Percentiles rank a stretch among this genome's conserved stretches.
These are phyloP conservation scores for Sminthurides bifidus DNA, from an alignment of 1,140 invertebrate genomes.

Conservation along the genomic window DNA sequence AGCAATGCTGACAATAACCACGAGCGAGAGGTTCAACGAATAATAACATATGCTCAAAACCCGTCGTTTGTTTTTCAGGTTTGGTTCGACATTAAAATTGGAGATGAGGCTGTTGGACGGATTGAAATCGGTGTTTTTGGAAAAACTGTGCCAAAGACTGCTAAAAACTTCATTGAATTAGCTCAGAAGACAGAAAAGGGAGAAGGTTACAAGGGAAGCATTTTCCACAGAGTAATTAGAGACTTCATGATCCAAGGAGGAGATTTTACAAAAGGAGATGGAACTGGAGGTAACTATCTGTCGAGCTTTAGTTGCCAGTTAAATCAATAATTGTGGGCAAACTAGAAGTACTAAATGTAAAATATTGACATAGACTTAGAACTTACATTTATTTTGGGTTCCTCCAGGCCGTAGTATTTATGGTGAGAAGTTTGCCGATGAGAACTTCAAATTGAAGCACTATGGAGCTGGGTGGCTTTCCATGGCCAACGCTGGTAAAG, in stretches of 20 bases:
- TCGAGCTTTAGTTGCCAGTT: neutral
- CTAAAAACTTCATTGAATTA: slow-evolving; percentile 77
- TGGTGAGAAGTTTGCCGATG: slow-evolving; percentile 84
- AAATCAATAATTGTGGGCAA: slow-evolving; percentile 1
- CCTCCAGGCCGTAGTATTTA: slow-evolving; percentile 75
- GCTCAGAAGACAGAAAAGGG: slow-evolving; percentile 57
- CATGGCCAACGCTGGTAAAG: slow-evolving; percentile 56
- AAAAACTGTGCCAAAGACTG: slow-evolving; percentile 91
- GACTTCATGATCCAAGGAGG: slow-evolving; percentile 93
- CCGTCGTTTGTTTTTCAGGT: slow-evolving; percentile 51
- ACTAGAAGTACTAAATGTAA: slow-evolving; percentile 17
- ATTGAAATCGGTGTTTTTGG: slow-evolving; percentile 90
- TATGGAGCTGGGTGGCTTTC: slow-evolving; percentile 49
- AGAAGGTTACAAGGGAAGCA: slow-evolving; percentile 35
- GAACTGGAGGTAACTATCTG: slow-evolving; percentile 61
- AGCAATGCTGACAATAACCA: no score
- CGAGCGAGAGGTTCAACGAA: no score
- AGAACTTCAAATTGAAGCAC: slow-evolving; percentile 96
- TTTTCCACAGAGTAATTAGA: slow-evolving; percentile 84
- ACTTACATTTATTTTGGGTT: slow-evolving; percentile 17
- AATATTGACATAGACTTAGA: slow-evolving; percentile 18
- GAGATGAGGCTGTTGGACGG: slow-evolving; percentile 57
- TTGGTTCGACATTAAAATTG: slow-evolving; percentile 84
- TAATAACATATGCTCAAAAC: neutral
- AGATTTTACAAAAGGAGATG: slow-evolving; percentile 84